These are phyloP conservation scores for Toxotes lorentzi DNA, from an alignment of 2,797 vertebrate species.

Conservation along the genomic window DNA sequence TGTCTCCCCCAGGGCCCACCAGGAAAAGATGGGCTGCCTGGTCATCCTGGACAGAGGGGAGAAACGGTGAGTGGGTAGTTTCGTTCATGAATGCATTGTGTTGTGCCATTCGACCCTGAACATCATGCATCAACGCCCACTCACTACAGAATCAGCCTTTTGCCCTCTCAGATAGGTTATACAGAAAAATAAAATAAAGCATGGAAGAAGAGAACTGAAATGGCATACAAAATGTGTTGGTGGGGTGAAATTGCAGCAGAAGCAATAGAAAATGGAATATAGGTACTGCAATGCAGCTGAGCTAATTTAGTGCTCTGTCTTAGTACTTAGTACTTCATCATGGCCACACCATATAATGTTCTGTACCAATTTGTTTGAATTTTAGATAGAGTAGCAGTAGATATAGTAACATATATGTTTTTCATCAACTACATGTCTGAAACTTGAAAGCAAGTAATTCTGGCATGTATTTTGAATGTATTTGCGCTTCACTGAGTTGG, in stretches of 20 bases:
- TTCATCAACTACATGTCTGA: not conserved
- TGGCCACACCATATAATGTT: not conserved
- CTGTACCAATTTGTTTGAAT: not conserved
- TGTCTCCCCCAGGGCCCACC: slow-evolving; percentile 90
- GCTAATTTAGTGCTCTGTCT: not conserved
- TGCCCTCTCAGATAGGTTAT: slow-evolving; percentile 10
- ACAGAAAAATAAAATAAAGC: slow-evolving; percentile 4
- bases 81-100: slow-evolving; percentile 1
- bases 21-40: slow-evolving; percentile 96
- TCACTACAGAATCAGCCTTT: slow-evolving; percentile 9
- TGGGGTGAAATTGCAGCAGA: not conserved
- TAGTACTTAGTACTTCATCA: too few relatives aligned
- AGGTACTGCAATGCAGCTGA: not conserved
- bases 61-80: slow-evolving; percentile 91
- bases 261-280: not conserved
- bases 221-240: slow-evolving; percentile 18
- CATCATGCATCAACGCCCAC: slow-evolving; percentile 23
- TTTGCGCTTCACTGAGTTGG: not conserved
- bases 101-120: slow-evolving; percentile 30
- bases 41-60: slow-evolving; percentile 96
- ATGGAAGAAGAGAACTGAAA: not conserved
- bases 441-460: too few relatives aligned
- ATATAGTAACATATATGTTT: not conserved
- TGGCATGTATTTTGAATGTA: not conserved
- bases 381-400: not conserved